Evolutionary conservation across 1,140 invertebrate genomes (phyloP).

Genomic region (Macrotrachela quadricornifera): DNA sequence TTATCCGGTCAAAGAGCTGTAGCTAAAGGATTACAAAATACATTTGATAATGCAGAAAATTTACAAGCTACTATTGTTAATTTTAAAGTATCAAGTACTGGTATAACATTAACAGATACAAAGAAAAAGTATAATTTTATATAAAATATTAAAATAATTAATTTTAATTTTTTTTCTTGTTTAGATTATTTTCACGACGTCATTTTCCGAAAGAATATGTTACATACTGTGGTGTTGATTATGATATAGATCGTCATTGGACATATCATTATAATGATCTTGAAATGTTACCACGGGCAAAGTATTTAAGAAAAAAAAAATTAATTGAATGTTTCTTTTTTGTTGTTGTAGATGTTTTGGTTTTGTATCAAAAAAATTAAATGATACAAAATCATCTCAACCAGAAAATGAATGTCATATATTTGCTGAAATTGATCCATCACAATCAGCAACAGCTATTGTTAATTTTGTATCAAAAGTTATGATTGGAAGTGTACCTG

Average conservation of each 20-base stretch:
- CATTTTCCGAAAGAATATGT: conserved; percentile 75
- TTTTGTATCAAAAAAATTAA: no score
- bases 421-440: conserved; percentile 77
- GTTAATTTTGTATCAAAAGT: conserved; percentile 47
- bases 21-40: neutral
- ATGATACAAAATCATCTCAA: no score
- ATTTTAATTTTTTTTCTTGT: no score
- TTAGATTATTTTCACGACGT: conserved; percentile 48
- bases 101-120: conserved; percentile 82
- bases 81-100: conserved; percentile 82
- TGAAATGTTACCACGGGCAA: no score
- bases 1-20: conserved; percentile 58
- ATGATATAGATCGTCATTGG: conserved; percentile 28
- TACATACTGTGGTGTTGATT: conserved; percentile 74
- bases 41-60: conserved; percentile 21
- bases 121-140: conserved; percentile 43
- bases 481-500: no score
- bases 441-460: conserved; percentile 79
- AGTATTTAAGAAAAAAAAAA: no score
- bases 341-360: no score
- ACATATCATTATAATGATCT: no score
- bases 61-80: conserved; percentile 56
- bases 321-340: no score
- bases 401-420: conserved; percentile 67
- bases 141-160: no score